These are phyloP conservation scores for Atherinomorus stipes DNA, from an alignment of 2,113 vertebrate species.

Conservation along the genomic window DNA sequence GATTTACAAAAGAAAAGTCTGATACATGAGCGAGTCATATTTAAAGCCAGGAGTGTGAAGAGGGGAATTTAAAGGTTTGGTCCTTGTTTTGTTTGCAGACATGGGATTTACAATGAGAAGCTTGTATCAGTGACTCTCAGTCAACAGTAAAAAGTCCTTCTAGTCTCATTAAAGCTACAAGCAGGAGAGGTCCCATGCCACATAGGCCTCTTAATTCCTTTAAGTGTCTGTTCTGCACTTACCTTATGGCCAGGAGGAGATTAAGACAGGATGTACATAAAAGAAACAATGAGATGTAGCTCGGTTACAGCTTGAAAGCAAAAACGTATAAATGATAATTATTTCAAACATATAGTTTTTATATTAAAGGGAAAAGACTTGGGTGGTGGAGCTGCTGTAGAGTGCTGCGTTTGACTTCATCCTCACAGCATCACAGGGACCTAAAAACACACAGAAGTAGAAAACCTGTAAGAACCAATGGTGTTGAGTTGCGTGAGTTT, in stretches of 20 bases:
- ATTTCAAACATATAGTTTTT: no score
- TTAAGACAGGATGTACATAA: constrained; percentile 1
- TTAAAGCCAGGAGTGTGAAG: background rate
- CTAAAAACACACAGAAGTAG: background rate
- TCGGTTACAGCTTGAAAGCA: background rate
- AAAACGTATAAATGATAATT: no score
- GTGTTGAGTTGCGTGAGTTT: no score
- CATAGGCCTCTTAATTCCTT: constrained; percentile 54
- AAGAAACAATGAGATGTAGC: background rate
- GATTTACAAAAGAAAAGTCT: background rate
- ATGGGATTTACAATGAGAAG: constrained; percentile 55
- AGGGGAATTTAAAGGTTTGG: constrained; percentile 5
- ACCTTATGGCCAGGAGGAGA: background rate
- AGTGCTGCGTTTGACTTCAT: background rate
- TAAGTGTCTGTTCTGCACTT: constrained; percentile 17
- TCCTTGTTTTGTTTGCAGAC: constrained; percentile 50
- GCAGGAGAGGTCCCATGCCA: constrained; percentile 19
- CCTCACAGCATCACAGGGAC: background rate
- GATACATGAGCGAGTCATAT: background rate
- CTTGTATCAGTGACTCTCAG: constrained; percentile 23
- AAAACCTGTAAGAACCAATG: no score
- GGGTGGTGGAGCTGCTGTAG: no score
- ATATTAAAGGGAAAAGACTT: no score
- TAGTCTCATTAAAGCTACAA: constrained; percentile 64
- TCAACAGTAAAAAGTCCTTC: constrained; percentile 34